These are phyloP conservation scores for Hippoglossus hippoglossus DNA, from an alignment of 2,797 vertebrate species.

Conservation along the genomic window DNA sequence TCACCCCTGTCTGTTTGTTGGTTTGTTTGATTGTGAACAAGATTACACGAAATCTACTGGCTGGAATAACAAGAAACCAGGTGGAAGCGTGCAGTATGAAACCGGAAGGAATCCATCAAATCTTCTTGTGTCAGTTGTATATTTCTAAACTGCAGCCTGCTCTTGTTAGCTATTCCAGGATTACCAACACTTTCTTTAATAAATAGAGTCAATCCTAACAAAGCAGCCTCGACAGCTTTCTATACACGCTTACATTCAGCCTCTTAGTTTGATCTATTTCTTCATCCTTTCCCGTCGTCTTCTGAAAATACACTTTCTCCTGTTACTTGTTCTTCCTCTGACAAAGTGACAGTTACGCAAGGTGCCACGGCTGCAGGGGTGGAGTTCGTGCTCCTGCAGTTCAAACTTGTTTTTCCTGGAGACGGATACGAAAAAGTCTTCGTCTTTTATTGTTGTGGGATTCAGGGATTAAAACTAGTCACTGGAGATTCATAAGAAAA, in stretches of 20 bases:
- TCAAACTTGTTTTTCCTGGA: slow-evolving; percentile 9
- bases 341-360: not conserved
- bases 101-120: no score
- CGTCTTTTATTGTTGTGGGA: not conserved
- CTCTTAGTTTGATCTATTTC: not conserved
- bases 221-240: no score
- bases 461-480: slow-evolving; percentile 1
- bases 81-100: no score
- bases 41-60: no score
- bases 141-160: no score
- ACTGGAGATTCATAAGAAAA: slow-evolving; percentile 10
- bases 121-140: no score
- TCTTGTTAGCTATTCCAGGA: no score
- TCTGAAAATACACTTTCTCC: not conserved
- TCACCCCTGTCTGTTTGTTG: no score
- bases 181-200: no score
- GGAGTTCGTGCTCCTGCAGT: not conserved
- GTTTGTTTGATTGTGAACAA: no score
- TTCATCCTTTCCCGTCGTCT: not conserved
- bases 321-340: slow-evolving; percentile 6
- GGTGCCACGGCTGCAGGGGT: not conserved
- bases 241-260: not conserved
- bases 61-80: no score
- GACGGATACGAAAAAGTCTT: not conserved
- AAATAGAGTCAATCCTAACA: no score